Conservation (phyloP, 2,888 invertebrate genomes). For the Furcula furcula region DNA sequence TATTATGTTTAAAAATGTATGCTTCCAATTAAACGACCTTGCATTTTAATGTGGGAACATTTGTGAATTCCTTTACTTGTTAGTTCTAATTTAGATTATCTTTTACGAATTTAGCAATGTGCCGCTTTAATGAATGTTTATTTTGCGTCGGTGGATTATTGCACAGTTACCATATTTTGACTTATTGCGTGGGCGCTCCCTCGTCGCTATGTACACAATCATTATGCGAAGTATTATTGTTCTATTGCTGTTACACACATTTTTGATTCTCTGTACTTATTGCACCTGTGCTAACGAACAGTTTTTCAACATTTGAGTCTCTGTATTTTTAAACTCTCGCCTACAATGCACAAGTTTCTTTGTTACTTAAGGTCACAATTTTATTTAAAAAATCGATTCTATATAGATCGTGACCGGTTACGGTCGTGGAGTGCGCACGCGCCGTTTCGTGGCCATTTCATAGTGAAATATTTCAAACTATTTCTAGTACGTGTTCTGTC, state of each 20-base stretch:
- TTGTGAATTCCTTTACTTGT: slow-evolving; percentile 47
- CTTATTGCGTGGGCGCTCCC: slow-evolving; percentile 28
- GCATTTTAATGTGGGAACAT: slow-evolving; percentile 68
- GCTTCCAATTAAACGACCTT: slow-evolving; percentile 47
- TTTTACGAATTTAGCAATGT: slow-evolving; percentile 42
- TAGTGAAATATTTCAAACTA: slow-evolving; percentile 60
- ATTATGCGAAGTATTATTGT: slow-evolving; percentile 20
- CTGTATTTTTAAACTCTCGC: neutral
- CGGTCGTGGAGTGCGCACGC: slow-evolving; percentile 67
- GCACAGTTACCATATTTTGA: slow-evolving; percentile 24
- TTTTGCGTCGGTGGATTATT: slow-evolving; percentile 32
- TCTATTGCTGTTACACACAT: slow-evolving; percentile 3
- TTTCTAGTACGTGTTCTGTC: slow-evolving; percentile 56
- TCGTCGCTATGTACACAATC: slow-evolving; percentile 13
- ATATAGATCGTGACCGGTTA: slow-evolving; percentile 69
- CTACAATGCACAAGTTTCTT: slow-evolving; percentile 20
- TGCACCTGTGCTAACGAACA: neutral
- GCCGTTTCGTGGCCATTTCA: slow-evolving; percentile 58
- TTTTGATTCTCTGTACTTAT: neutral
- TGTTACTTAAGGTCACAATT: slow-evolving; percentile 51
- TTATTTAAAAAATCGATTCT: slow-evolving; percentile 62
- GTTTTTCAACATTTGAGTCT: neutral
- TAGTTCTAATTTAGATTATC: slow-evolving; percentile 61
- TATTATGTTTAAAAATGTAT: slow-evolving; percentile 26
- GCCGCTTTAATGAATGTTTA: slow-evolving; percentile 42